These are phyloP conservation scores for Craterocephalus amniculus DNA, from an alignment of 2,797 vertebrate species.

Conservation along the genomic window DNA sequence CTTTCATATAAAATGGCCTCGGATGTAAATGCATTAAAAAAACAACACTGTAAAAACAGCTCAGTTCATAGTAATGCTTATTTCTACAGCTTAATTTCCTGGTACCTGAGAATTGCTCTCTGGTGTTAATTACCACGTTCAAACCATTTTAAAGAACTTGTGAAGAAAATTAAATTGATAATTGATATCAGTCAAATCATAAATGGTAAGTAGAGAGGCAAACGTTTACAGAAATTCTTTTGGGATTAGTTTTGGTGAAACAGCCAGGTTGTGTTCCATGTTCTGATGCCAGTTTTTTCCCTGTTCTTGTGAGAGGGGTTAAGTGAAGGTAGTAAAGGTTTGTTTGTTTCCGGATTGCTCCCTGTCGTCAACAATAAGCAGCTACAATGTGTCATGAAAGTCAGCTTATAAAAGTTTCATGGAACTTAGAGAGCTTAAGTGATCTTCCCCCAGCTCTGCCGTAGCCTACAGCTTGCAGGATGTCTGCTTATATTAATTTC, in stretches of 20 bases:
- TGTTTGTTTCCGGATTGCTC: constrained; percentile 86
- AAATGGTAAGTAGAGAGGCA: neutral
- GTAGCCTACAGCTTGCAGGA: constrained; percentile 85
- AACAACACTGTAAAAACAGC: neutral
- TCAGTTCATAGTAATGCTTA: neutral
- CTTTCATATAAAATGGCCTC: neutral
- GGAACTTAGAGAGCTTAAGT: constrained; percentile 93
- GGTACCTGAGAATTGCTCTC: neutral
- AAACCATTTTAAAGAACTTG: neutral
- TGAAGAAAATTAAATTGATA: neutral
- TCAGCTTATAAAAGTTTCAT: constrained; percentile 95
- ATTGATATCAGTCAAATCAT: neutral
- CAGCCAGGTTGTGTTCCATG: constrained; percentile 80
- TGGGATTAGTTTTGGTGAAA: constrained; percentile 76
- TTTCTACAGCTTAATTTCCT: neutral
- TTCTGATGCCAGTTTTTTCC: constrained; percentile 81
- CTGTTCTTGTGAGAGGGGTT: constrained; percentile 83
- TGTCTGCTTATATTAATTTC: constrained; percentile 99
- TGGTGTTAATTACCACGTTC: neutral
- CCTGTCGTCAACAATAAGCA: constrained; percentile 89
- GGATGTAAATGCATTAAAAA: neutral
- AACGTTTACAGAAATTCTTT: constrained; percentile 25
- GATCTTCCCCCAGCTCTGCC: constrained; percentile 87
- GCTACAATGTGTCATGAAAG: constrained; percentile 90
- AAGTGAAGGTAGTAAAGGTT: constrained; percentile 87